Evolutionary conservation across 1,140 invertebrate species (phyloP), one percentile per base, ranked within the genome.

Genomic region (Saccostrea echinata): DNA sequence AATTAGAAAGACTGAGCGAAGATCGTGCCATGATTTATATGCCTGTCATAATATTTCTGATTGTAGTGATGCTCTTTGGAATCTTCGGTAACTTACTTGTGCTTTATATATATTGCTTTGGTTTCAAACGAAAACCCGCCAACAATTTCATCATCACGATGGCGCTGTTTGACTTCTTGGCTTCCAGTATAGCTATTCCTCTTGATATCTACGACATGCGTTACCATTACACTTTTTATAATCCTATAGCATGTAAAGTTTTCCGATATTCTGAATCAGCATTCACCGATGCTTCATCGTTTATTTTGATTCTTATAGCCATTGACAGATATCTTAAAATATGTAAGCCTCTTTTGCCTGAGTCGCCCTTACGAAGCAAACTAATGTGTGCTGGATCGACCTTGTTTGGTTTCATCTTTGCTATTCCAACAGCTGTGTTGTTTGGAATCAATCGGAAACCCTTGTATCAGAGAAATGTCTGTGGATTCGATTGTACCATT

Each of bases 291-390:
- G 92, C 90, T 3, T 93, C 93, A 0, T 88, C 88, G 3, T 90
- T 91, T 9, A 90, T 93, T 51, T 85, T 93, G 30, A 88, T 92
- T 13, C 90, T 91, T 51, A 92, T 93, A 13, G 92, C 92, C 18
- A 90, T 93, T 80, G 93, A 93, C 84, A 89, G 93, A 30, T 93
- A 91, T 84, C 91, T 91, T 71, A 92, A 93, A 71, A 92, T 93
- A 64, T 93, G 92, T 71, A 90, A 89, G 24, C 92, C 92, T 9
- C 87, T 92, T 0, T 80, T 87, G 83, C 84, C 90, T 21, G 88
- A 91, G 13, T 89, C 90, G n/a, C 43, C 90, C 3, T 87, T 80
- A 4, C 88, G 86, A 55, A 91, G 90, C 24, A 91, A 91, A 81
- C 80, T 90, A 55, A 85, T 91, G 84, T 93, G 92, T 53, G 85